Conservation (phyloP, 1,140 invertebrate genomes). For the Trichonephila clavipes region DNA sequence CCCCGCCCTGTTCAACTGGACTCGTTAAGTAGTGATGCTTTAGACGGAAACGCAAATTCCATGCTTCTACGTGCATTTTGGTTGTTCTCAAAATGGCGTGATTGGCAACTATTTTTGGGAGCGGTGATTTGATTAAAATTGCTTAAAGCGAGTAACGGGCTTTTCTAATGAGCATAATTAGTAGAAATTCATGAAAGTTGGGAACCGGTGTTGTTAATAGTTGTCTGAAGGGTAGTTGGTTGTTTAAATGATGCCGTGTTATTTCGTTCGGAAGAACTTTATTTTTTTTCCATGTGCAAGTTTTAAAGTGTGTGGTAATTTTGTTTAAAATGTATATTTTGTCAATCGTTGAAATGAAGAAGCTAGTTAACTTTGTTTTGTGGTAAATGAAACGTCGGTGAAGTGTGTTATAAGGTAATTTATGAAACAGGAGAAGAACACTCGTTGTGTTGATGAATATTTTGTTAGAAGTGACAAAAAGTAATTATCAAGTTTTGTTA, state of each 20-base stretch:
- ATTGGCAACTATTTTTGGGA: slow-evolving; percentile 25
- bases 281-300: no score
- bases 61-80: background rate
- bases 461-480: no score
- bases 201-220: background rate
- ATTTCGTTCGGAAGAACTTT: background rate
- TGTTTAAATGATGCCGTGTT: background rate
- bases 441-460: no score
- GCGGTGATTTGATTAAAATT: slow-evolving; percentile 15
- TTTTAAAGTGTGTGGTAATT: no score
- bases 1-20: background rate
- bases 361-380: no score
- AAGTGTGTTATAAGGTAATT: no score
- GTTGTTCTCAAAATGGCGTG: background rate
- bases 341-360: no score
- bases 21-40: slow-evolving; percentile 8
- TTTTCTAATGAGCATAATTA: background rate
- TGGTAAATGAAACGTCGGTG: no score
- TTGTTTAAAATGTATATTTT: no score
- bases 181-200: background rate
- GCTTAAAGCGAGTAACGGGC: background rate
- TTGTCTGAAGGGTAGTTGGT: background rate
- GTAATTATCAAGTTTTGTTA: no score
- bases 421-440: no score
- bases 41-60: slow-evolving; percentile 15